A percentile compares a stretch with the other conserved stretches of the same genome.
These are phyloP conservation scores for Rhipidura dahli DNA, from an alignment of 2,113 vertebrate species.

Conservation along the genomic window DNA sequence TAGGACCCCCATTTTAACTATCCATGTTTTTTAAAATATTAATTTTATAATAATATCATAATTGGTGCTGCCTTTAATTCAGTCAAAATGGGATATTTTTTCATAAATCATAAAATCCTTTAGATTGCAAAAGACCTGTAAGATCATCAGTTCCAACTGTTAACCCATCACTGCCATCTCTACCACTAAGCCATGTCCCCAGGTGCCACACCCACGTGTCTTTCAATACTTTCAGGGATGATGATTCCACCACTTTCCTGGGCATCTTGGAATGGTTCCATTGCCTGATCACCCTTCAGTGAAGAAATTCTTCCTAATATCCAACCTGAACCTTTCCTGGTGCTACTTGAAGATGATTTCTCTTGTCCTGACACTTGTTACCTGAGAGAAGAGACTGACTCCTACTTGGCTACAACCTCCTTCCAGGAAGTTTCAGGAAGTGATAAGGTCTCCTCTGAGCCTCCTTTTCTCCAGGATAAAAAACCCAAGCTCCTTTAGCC, in stretches of 20 bases:
- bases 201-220: background rate
- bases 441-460: background rate
- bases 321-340: background rate
- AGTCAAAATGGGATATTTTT: background rate
- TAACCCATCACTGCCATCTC: background rate
- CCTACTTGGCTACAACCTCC: background rate
- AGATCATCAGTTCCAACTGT: background rate
- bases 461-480: background rate
- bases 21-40: background rate
- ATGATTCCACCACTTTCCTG: background rate
- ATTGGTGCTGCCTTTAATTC: background rate
- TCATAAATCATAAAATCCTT: background rate
- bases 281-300: background rate
- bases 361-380: background rate
- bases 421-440: background rate
- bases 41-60: background rate
- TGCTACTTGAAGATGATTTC: rapidly evolving
- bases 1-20: background rate
- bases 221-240: background rate
- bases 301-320: background rate
- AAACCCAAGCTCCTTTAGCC: background rate
- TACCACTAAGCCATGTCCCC: background rate
- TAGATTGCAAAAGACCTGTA: background rate
- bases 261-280: background rate
- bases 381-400: background rate